Base-by-base conservation (phyloP, 2,888 invertebrate genomes). In the Eupithecia vulgata region DNA sequence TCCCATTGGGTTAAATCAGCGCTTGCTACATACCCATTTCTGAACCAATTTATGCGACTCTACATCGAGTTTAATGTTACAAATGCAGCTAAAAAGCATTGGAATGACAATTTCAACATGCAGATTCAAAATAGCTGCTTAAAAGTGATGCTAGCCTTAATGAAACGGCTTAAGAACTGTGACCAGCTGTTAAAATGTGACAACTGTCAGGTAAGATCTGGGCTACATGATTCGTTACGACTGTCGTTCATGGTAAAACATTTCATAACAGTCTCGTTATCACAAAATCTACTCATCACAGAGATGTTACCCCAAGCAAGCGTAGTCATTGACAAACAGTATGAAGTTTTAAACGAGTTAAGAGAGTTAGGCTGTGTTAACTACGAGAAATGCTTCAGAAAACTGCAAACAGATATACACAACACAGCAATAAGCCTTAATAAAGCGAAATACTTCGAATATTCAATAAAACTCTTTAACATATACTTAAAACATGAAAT, bases 131-230 rank as follows among this genome's bases (percentile, higher is more conserved):
- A 81, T 1, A 77, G 68, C 6, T 90, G 88, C 21, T 74, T 93
- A 0, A 87, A 87, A 72, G 70, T 93, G 0, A 89, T 91, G 68
- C 48, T 84, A 4, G 82, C 85, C 72, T 71, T 93, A 17, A 82
- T 89, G 72, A 79, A 76, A 1, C 87, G 87, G 61, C 59, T 90
- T 0, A 82, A 82, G 70, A 75, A 79, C 0, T 83, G 86, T 0
- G 79, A 85, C 0, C 93, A 92, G 37, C 57, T 91, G 0, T 64
- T 89, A 0, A 93, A 91, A 85, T 94, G 94, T 74, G 92, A 92
- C 0, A 88, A 87, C 37, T 94, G 94, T 75, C 79, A 68, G 2
- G 80, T 88, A 0, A 90, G 87, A 81, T 80, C 87, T 0, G 90
- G 91, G 0, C 68, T 90, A 0, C 94, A 94, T 25, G 94, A 94